A percentile compares a stretch with the other conserved stretches of the same genome.
phyloP scores from a whole-genome alignment of 2,113 vertebrate species.

The Strigops habroptila region DNA sequence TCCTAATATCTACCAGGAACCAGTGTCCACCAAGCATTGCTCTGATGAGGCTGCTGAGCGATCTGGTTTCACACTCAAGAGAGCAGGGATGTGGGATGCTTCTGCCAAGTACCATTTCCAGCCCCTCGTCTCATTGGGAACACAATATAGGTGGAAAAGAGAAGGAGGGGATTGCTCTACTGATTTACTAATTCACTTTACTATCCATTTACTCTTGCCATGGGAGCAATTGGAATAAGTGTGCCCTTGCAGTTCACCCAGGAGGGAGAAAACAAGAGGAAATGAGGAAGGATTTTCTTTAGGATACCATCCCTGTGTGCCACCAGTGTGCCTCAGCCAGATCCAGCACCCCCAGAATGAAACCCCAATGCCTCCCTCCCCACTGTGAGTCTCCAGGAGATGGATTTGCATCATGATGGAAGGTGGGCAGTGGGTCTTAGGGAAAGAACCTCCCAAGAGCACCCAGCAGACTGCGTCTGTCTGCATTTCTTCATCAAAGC shows the following conservation, averaged over 20 bases:
- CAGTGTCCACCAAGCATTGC: not conserved
- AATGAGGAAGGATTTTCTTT: not conserved
- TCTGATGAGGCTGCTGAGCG: not conserved
- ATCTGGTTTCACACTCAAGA: not conserved
- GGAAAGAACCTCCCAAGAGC: not conserved
- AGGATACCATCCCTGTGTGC: not conserved
- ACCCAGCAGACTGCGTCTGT: not conserved
- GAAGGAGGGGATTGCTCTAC: not conserved
- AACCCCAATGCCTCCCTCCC: not conserved
- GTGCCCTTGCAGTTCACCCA: not conserved
- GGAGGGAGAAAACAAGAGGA: not conserved
- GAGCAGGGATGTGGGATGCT: not conserved
- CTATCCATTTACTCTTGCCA: not conserved
- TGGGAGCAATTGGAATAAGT: not conserved
- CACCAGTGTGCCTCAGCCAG: not conserved
- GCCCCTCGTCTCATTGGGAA: not conserved
- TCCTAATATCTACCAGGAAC: not conserved
- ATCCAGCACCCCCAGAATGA: not conserved
- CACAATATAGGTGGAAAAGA: not conserved
- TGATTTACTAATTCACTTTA: not conserved
- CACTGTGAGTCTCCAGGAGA: not conserved
- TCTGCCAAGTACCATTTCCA: not conserved
- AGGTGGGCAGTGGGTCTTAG: accelerated
- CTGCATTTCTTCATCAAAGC: not conserved
- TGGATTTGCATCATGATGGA: not conserved